Base-by-base conservation (phyloP, 1,140 invertebrate species). In the Caenorhabditis tropicalis region DNA sequence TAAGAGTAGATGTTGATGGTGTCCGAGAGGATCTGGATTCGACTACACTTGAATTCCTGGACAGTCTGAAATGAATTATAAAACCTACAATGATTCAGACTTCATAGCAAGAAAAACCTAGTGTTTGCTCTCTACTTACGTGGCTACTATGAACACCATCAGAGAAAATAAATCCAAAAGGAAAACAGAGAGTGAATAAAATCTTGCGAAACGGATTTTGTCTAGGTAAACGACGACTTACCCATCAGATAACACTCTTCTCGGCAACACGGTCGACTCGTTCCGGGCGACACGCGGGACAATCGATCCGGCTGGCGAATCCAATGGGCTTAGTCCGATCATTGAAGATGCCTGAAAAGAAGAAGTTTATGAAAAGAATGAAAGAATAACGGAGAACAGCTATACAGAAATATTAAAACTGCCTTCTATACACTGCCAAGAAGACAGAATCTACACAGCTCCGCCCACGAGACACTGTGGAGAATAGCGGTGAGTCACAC, bases 221-320 rank as follows among this genome's bases (percentile, higher is more conserved):
- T 74, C 36, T 74, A 74, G 65, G 65, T 74, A 74, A 74, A 43
- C 65, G 65, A 74, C 53, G 65, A 74, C 65, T 74, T 74, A 74
- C 65, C 29, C 29, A 74, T 74, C 65, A 74, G 65, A 74, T 74
- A 74, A 74, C 65, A 46, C 19, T 24, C 43, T 74, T 4, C 43
- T 74, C 31, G 84, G 82, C 46, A 82, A 51, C 12, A 82, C 84
- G 16, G 84, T 85, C n/a, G 84, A 85, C 27, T 82, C 84, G 24
- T 65, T 83, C 12, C 84, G 36, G 3, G 10, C 36, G 65, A 74
- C 29, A 46, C 65, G 65, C 15, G 58, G 58, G 16, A 43, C 36
- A 24, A 74, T 74, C 36, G 65, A 43, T 46, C 65, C 65, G 33
- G 65, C 65, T 43, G 65, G 65, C 1, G 65, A 74, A 12, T 74